Evolutionary conservation across 2,888 invertebrate species (phyloP).

Genomic region (Seira ritae): DNA sequence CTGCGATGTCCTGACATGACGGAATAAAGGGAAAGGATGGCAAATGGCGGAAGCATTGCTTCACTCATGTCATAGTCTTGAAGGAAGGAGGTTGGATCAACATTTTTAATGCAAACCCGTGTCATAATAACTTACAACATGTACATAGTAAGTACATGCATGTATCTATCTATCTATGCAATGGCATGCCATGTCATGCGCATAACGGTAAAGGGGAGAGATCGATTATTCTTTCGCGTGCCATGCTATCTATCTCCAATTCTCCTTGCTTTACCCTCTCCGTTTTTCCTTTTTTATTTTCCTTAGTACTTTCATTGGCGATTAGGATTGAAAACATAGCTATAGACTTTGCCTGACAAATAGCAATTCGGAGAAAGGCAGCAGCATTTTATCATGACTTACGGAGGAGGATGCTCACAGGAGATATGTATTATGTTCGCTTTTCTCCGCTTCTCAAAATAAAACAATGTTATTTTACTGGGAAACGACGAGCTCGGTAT

Average conservation of each 20-base stretch:
- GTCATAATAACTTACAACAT: no score
- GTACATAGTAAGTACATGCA: no score
- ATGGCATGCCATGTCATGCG: slow-evolving; percentile 55
- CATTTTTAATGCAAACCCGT: neutral
- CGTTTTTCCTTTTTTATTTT: neutral
- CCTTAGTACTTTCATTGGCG: no score
- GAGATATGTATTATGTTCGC: no score
- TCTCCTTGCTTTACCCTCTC: neutral
- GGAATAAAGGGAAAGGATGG: neutral
- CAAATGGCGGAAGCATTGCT: neutral
- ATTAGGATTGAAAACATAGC: slow-evolving; percentile 27
- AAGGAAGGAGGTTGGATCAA: neutral
- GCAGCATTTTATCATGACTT: no score
- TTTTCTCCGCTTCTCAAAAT: no score
- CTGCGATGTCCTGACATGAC: no score
- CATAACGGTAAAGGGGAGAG: slow-evolving; percentile 44
- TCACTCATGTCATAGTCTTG: no score
- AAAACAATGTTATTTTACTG: no score
- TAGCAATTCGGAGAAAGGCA: slow-evolving; percentile 21
- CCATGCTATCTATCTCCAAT: slow-evolving; percentile 26
- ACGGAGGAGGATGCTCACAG: no score
- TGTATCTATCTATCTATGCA: no score
- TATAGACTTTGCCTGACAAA: slow-evolving; percentile 51
- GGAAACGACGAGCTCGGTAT: no score
- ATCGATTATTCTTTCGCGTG: slow-evolving; percentile 58